Percentiles rank a stretch among this genome's conserved stretches.
These are phyloP conservation scores for Pristis pectinata DNA, from an alignment of 2,797 vertebrate genomes.

Conservation along the genomic window DNA sequence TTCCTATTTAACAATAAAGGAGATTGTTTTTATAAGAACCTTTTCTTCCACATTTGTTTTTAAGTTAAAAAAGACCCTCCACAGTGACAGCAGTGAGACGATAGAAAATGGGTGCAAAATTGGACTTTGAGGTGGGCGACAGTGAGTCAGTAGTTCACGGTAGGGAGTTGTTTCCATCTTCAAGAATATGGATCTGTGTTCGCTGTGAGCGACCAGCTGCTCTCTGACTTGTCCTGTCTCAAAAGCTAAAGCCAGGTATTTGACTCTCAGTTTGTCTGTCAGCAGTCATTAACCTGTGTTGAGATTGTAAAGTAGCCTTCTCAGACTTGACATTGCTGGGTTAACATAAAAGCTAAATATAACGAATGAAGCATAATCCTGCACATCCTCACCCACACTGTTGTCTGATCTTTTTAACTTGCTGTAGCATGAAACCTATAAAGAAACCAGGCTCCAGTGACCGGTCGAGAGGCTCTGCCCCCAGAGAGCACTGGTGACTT, in stretches of 20 bases:
- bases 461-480: no score
- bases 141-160: not conserved
- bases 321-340: not conserved
- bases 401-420: not conserved
- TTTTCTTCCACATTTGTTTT: not conserved
- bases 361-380: not conserved
- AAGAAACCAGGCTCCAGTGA: no score
- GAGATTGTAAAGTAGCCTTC: no score
- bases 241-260: no score
- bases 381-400: not conserved
- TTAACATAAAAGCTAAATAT: not conserved
- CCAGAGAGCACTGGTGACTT: no score
- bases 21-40: not conserved
- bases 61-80: not conserved
- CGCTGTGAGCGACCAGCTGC: no score
- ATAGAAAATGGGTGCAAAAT: not conserved
- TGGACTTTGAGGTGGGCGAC: no score
- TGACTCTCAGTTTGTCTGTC: no score
- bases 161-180: no score
- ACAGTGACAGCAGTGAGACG: not conserved
- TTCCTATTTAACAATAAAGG: not conserved
- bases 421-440: not conserved
- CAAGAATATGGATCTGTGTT: no score
- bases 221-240: no score
- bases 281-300: no score